Base-by-base conservation (phyloP, 1,140 invertebrate genomes). In the Hermetia illucens region DNA sequence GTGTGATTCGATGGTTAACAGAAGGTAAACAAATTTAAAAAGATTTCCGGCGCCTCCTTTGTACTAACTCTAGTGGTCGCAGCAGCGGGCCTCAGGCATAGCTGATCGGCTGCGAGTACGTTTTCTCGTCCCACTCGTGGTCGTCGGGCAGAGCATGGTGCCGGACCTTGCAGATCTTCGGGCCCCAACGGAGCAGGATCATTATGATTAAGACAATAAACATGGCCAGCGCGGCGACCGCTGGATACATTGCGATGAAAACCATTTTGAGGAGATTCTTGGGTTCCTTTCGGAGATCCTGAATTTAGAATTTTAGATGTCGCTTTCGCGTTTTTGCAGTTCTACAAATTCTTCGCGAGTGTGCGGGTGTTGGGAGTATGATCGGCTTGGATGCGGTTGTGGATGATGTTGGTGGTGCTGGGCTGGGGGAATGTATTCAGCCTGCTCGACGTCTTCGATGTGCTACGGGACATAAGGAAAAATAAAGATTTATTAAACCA, bases 281-380 rank as follows among this genome's bases (percentile, higher is more conserved):
- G 16, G 18, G 10, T 31, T 19, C 9, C 12, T 49, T 47, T 33
- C n/a, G n/a, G n/a, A n/a, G n/a, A n/a, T n/a, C n/a, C 44, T 22
- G 21, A 37, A 40, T 37, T 39, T 3, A 20, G 17, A 10, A 20
- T 36, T 44, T 72, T 73, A 87, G 42, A 86, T 82, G 47, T 85
- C 81, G 61, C 82, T 85, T 55, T 87, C 82, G 40, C 79, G 65
- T 55, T 82, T 82, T 39, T 82, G 76, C 42, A 85, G 56, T 54
- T 85, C 81, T 29, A 82, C 65, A 53, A 79, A 81, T 49, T 81
- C 75, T 40, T 74, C 68, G 55, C 55, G 51, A 34, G n/a, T n/a
- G n/a, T 58, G 48, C 9, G 48, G 48, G 12, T 60, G 49, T 21
- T 58, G 55, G 53, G 16, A 55, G 55, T 58, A 51, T 15, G 55